Base-by-base conservation (phyloP, 1,140 invertebrate species). In the Lerema accius region DNA sequence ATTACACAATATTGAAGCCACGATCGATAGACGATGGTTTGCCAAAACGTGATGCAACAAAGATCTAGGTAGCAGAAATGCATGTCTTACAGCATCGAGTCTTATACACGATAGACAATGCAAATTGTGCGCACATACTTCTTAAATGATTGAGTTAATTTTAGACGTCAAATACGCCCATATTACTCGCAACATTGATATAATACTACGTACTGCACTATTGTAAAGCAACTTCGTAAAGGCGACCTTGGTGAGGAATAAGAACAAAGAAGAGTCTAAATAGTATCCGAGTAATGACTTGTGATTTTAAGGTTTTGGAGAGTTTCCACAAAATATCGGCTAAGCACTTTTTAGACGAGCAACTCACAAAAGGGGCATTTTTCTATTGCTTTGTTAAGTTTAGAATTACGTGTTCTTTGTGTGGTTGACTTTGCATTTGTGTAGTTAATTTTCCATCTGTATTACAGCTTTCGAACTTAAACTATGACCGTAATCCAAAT, bases 1-100 rank as follows among this genome's bases (percentile, higher is more conserved):
- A 32, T 37, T 37, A 13, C 28, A 37, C 26, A 58, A 58, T 46
- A 28, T 58, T 37, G 15, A 23, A 14, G 26, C 17, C 0, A 15
- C 55, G 55, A 46, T 46, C 55, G 28, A 58, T 46, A 35, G 42
- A 7, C 55, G 15, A 46, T 37, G 35, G 6, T 17, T 46, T 58
- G 55, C 55, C 55, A 58, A 58, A 58, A 58, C 15, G 42, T 58
- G 55, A 46, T 58, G 55, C 55, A 58, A 58, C 16, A 0, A 26
- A 15, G 19, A 43, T 43, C 35, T 43, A 23, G 14, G 23, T 56
- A 45, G 53, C 40, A 45, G n/a, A 46, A 58, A 58, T 15, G 28
- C 19, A 35, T 26, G 10, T n/a, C 55, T 58, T 32, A 58, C 32
- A 45, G 40, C 28, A 58, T 45, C 26, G 26, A 45, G 40, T 58